Evolutionary conservation across 2,797 vertebrate species (phyloP), one percentile per base, ranked within the genome.

Genomic region (Eleutherodactylus coqui): DNA sequence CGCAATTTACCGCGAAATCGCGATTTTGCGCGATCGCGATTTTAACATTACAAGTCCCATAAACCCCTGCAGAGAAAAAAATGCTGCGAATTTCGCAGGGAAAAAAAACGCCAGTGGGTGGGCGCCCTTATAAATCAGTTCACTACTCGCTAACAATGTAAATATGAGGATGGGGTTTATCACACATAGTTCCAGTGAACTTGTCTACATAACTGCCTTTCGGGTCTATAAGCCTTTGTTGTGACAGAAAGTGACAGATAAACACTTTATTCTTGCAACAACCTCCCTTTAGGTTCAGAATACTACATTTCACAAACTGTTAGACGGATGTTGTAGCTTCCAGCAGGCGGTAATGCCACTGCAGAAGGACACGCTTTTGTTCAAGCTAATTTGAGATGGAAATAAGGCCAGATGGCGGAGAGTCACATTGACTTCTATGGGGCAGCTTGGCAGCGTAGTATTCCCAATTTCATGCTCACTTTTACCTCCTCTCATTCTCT

Each of bases 231-330:
- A 69, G 64, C n/a, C 41, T 32, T 38, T 86, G 85, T 82, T 86
- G 58, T 86, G 72, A 82, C 70, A 75, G 79, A 67, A n/a, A 67
- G 79, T 82, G 85, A 86, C 85, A 86, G 69, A 82, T 86, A 72
- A 43, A 82, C 45, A 53, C 49, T 76, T 75, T 86, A 75, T 64
- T 55, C 58, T 67, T 82, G 69, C 55, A 76, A 49, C 76, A 72
- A 86, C 85, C 85, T 86, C 85, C 72, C 79, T 76, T 86, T 41
- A 86, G 85, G 79, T 75, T 86, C 77, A 45, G 64, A 76, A 55
- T 76, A 81, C 79, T 53, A 80, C 53, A 75, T 76, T 82, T 64
- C 21, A 10, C 55, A 53, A 82, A 82, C 58, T 76, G 55, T 81
- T 70, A 51, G 36, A 82, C n/a, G 32, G 58, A 43, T 45, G 55